phyloP scores from a whole-genome alignment of 1,140 invertebrate genomes.

The Bombus affinis region DNA sequence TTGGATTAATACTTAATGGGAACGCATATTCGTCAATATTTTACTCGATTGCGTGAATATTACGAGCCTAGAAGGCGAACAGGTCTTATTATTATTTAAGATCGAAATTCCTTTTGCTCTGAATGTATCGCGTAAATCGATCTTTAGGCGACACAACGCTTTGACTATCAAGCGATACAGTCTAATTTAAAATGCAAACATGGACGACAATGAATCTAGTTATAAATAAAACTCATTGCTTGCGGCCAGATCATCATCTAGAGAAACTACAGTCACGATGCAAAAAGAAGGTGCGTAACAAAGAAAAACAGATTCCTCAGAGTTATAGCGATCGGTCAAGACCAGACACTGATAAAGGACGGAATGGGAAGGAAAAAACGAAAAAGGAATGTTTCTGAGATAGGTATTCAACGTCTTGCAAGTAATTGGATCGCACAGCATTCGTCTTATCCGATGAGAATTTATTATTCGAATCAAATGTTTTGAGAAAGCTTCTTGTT shows the following conservation, averaged over 20 bases:
- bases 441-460: conserved; percentile 71
- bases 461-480: conserved; percentile 79
- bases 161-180: conserved; percentile 65
- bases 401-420: conserved; percentile 73
- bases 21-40: background rate
- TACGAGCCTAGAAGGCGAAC: no score
- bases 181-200: conserved; percentile 34
- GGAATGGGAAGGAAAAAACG: conserved; percentile 46
- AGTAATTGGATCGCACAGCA: conserved; percentile 75
- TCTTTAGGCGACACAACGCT: background rate
- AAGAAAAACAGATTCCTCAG: conserved; percentile 26
- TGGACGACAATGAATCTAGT: conserved; percentile 59
- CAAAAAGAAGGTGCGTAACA: conserved; percentile 6
- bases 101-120: background rate
- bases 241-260: conserved; percentile 68
- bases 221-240: conserved; percentile 79
- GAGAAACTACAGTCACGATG: conserved; percentile 7
- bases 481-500: conserved; percentile 71
- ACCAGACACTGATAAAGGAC: conserved; percentile 37
- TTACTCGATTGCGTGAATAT: background rate
- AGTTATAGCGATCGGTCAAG: conserved; percentile 5
- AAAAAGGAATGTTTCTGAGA: conserved; percentile 60
- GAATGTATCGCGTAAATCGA: no score
- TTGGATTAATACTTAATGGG: background rate
- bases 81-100: background rate